Evolutionary conservation across 2,797 vertebrate genomes (phyloP).

Genomic region (Staurois parvus): DNA sequence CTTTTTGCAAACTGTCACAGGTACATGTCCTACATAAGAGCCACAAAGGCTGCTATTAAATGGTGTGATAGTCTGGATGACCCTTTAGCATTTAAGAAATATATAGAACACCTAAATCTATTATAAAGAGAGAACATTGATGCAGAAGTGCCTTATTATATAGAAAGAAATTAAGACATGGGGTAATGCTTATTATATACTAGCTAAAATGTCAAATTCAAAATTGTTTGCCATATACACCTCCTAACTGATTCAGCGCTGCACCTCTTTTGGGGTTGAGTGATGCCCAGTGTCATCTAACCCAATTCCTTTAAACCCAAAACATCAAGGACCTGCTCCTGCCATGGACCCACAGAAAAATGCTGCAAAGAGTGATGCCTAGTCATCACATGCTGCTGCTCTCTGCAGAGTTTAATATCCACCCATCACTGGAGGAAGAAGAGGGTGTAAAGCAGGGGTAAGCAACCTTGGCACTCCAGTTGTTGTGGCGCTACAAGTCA

Average conservation of each 20-base stretch:
- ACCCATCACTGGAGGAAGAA: too few relatives aligned
- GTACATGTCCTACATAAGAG: conserved; percentile 16
- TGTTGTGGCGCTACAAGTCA: too few relatives aligned
- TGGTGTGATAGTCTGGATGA: background rate
- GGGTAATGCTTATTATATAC: too few relatives aligned
- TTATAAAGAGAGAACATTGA: background rate
- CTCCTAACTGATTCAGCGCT: too few relatives aligned
- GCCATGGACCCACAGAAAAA: background rate
- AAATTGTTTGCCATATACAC: too few relatives aligned
- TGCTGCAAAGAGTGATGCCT: background rate
- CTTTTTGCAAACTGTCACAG: background rate
- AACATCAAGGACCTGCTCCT: background rate
- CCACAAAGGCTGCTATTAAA: conserved; percentile 16
- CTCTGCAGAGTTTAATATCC: too few relatives aligned
- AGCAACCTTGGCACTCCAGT: too few relatives aligned
- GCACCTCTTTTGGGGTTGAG: background rate
- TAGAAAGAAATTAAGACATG: background rate
- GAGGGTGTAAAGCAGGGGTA: too few relatives aligned
- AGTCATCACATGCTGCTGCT: too few relatives aligned
- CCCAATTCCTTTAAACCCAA: background rate
- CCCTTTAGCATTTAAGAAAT: background rate
- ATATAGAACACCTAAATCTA: background rate
- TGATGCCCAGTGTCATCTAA: background rate
- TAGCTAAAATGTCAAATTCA: too few relatives aligned
- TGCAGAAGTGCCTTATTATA: background rate